Conservation (phyloP, 2,797 vertebrate genomes). For the Knipowitschia caucasica region DNA sequence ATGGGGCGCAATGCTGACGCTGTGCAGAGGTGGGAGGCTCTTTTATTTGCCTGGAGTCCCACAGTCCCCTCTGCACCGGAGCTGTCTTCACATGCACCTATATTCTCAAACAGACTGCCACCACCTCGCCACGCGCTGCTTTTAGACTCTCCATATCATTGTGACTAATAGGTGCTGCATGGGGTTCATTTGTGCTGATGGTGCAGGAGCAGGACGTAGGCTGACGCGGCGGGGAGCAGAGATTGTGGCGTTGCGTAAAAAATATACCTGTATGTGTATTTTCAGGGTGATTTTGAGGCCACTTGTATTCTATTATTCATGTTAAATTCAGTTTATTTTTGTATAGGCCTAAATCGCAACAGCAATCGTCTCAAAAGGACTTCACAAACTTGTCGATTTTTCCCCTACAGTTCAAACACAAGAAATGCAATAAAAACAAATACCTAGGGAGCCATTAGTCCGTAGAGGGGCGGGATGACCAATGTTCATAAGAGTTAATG, state of each 20-base stretch:
- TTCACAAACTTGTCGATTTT: too few species aligned
- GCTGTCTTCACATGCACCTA: constrained; percentile 38
- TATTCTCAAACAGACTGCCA: constrained; percentile 29
- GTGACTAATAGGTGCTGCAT: constrained; percentile 33
- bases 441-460: too few species aligned
- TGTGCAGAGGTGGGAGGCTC: constrained; percentile 39
- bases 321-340: too few species aligned
- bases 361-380: neutral
- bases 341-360: too few species aligned
- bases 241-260: neutral
- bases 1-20: constrained; percentile 50
- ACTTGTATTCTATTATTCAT: neutral
- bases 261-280: neutral
- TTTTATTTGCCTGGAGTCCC: constrained; percentile 51
- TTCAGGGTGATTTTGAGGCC: neutral
- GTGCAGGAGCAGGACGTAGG: constrained; percentile 17
- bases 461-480: too few species aligned
- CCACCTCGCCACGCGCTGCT: constrained; percentile 6
- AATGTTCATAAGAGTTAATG: too few species aligned
- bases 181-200: constrained; percentile 33
- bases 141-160: constrained; percentile 25
- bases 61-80: constrained; percentile 20
- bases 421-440: too few species aligned
- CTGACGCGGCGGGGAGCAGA: neutral
- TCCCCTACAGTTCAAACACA: too few species aligned